phyloP scores from a whole-genome alignment of 2,797 vertebrate genomes.

The Sparidentex hasta region DNA sequence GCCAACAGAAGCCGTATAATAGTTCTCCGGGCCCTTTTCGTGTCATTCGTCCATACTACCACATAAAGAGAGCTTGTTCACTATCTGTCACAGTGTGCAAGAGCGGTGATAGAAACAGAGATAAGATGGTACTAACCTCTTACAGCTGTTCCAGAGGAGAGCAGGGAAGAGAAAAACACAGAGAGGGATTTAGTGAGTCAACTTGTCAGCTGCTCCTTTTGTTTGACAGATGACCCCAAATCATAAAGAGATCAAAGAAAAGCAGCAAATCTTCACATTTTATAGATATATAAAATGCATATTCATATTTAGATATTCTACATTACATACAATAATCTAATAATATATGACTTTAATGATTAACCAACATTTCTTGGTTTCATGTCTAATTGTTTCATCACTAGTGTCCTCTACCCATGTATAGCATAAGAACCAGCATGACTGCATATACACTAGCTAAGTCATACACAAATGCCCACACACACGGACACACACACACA shows the following conservation, averaged over 20 bases:
- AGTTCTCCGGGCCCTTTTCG: slow-evolving; percentile 26
- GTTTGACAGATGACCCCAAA: too few relatives aligned
- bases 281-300: neutral
- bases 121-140: slow-evolving; percentile 51
- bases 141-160: slow-evolving; percentile 25
- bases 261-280: neutral
- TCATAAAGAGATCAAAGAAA: neutral
- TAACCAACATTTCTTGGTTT: neutral
- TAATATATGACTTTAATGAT: neutral
- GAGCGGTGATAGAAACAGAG: slow-evolving; percentile 1
- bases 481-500: slow-evolving; percentile 8
- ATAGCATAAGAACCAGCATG: too few relatives aligned
- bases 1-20: slow-evolving; percentile 10
- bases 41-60: slow-evolving; percentile 3
- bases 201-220: too few relatives aligned
- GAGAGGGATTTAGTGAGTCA: neutral
- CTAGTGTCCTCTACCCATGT: neutral
- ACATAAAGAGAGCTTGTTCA: slow-evolving; percentile 41
- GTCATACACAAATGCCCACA: slow-evolving; percentile 3
- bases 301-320: too few relatives aligned
- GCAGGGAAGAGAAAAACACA: slow-evolving; percentile 18
- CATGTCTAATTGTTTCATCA: neutral
- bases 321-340: too few relatives aligned
- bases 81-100: slow-evolving; percentile 19
- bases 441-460: neutral